Evolutionary conservation across 2,113 vertebrate genomes (phyloP).

Genomic region (Gavialis gangeticus): DNA sequence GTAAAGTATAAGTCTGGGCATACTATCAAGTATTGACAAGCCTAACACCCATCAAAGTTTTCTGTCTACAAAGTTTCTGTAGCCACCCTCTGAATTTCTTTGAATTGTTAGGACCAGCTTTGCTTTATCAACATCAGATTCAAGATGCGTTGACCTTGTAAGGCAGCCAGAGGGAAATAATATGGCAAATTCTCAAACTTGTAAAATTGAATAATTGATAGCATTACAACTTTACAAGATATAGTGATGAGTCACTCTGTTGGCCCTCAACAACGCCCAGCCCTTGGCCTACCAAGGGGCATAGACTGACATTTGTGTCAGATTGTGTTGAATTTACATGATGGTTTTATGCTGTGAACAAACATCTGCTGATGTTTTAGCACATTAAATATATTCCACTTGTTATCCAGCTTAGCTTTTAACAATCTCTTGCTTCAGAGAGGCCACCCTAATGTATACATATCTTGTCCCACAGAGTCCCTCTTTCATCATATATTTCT

Average conservation of each 20-base stretch:
- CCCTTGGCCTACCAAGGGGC: not conserved
- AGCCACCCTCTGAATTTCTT: slow-evolving; percentile 1
- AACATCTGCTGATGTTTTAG: not conserved
- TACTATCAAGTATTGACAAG: not conserved
- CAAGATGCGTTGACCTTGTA: not conserved
- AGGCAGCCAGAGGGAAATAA: not conserved
- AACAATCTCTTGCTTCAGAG: not conserved
- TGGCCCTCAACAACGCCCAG: not conserved
- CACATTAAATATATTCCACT: not conserved
- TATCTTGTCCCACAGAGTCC: not conserved
- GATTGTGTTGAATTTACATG: not conserved
- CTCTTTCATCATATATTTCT: not conserved
- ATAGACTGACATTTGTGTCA: not conserved
- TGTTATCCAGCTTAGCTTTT: not conserved
- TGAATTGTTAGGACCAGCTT: not conserved
- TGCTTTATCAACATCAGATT: not conserved
- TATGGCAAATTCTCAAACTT: not conserved
- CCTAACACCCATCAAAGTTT: not conserved
- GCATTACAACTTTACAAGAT: not conserved
- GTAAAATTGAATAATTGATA: not conserved
- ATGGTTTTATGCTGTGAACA: not conserved
- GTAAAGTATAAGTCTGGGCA: not conserved
- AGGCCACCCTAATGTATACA: not conserved
- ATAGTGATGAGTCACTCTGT: not conserved
- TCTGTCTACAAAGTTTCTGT: not conserved